Evolutionary conservation across 2,113 vertebrate genomes (phyloP).

Genomic region (Rhea americana): DNA sequence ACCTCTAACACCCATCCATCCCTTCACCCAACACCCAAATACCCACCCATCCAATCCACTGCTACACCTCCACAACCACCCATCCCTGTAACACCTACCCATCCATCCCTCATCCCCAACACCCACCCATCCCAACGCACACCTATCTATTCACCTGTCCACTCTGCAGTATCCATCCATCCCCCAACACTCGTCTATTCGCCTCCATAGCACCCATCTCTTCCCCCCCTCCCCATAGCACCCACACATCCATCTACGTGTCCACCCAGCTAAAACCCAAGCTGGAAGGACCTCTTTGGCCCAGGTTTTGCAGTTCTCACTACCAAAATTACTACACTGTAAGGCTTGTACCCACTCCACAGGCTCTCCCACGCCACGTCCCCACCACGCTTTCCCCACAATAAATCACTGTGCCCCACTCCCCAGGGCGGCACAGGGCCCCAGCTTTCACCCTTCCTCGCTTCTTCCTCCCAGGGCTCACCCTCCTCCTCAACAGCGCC

Average conservation of each 20-base stretch:
- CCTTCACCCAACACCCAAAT: background rate
- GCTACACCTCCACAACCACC: background rate
- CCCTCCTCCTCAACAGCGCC: background rate
- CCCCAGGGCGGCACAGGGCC: too few species aligned
- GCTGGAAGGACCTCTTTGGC: too few species aligned
- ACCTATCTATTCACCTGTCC: too few species aligned
- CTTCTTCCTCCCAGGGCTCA: background rate
- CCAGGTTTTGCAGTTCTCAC: too few species aligned
- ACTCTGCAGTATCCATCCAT: background rate
- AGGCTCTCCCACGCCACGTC: too few species aligned
- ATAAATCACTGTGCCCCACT: too few species aligned
- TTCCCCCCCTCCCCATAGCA: too few species aligned
- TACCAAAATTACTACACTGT: too few species aligned
- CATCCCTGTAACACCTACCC: fast-evolving
- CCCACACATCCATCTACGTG: background rate
- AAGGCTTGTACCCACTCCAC: too few species aligned
- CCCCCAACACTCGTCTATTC: background rate
- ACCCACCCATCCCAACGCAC: background rate
- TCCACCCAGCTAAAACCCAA: too few species aligned
- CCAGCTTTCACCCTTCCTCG: background rate
- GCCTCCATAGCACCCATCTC: background rate
- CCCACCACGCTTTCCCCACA: too few species aligned
- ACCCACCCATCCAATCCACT: too few species aligned
- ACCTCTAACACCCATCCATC: background rate
- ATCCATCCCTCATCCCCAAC: background rate